Conservation (phyloP, 2,797 vertebrate species). For the Alosa sapidissima region DNA sequence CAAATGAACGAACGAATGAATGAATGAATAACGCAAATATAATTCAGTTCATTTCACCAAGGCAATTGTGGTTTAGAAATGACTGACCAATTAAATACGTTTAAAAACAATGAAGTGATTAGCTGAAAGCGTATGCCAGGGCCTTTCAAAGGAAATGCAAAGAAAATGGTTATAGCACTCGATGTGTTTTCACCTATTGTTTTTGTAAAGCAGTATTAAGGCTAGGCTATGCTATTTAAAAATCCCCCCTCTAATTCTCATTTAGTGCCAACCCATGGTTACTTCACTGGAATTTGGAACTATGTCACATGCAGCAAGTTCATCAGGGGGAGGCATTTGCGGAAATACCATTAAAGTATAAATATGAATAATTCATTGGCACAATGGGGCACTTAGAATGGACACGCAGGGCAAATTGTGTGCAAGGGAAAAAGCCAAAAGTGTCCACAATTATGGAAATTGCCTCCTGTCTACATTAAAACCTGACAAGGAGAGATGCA, state of each 20-base stretch:
- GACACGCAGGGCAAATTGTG: not conserved
- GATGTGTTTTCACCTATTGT: not conserved
- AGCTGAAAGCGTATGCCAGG: not conserved
- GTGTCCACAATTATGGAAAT: constrained; percentile 21
- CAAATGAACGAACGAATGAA: not conserved
- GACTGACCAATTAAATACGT: not conserved
- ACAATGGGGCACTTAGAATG: not conserved
- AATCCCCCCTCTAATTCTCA: not conserved
- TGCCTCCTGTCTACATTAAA: constrained; percentile 5
- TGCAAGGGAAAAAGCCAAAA: constrained; percentile 12
- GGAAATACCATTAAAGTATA: constrained; percentile 8
- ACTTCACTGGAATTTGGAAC: not conserved
- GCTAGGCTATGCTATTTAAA: not conserved
- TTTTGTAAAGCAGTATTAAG: not conserved
- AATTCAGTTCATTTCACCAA: constrained; percentile 9
- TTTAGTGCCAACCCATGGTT: not conserved
- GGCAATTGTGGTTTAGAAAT: constrained; percentile 16
- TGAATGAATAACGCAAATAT: not conserved
- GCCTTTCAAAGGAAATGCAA: not conserved
- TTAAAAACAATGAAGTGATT: not conserved
- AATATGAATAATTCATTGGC: constrained; percentile 20
- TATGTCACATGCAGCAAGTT: not conserved
- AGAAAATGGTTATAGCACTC: not conserved
- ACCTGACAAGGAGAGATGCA: not conserved
- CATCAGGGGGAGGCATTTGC: not conserved